A percentile compares a stretch with the other conserved stretches of the same genome.
Evolutionary conservation across 1,140 invertebrate genomes (phyloP).

Genomic region (Chrysomallon squamiferum): DNA sequence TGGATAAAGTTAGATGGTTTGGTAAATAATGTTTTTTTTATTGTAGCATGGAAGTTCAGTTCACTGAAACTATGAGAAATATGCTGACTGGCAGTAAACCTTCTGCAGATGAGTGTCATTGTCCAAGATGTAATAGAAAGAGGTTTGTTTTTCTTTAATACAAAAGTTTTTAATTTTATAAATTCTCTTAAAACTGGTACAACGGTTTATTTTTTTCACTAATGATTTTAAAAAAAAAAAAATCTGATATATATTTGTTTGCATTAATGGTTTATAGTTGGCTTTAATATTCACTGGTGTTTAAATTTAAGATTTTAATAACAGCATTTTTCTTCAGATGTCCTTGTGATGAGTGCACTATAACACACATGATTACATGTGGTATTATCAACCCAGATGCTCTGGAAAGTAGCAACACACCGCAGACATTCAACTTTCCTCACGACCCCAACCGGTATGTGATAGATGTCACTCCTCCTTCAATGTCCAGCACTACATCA

Average conservation of each 20-base stretch:
- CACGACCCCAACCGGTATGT: slow-evolving; percentile 52
- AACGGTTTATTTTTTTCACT: too few relatives aligned
- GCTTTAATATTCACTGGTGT: too few relatives aligned
- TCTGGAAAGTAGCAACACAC: slow-evolving; percentile 34
- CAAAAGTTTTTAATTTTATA: too few relatives aligned
- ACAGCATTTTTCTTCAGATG: too few relatives aligned
- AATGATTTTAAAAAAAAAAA: too few relatives aligned
- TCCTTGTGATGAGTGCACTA: slow-evolving; percentile 64
- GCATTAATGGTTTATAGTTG: too few relatives aligned
- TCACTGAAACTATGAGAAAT: slow-evolving; percentile 59
- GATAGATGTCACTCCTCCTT: slow-evolving; percentile 58
- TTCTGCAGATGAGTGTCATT: slow-evolving; percentile 47
- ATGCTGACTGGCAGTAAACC: slow-evolving; percentile 55
- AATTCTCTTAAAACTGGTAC: too few relatives aligned
- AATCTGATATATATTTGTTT: too few relatives aligned
- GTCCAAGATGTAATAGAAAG: slow-evolving; percentile 59
- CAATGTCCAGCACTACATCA: slow-evolving; percentile 59
- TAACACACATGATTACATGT: slow-evolving; percentile 63
- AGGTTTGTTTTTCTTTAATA: slow-evolving; percentile 30
- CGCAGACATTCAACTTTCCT: slow-evolving; percentile 40
- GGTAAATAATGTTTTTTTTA: too few relatives aligned
- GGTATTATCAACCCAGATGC: slow-evolving; percentile 60
- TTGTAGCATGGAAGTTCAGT: slow-evolving; percentile 52
- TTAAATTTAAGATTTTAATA: too few relatives aligned
- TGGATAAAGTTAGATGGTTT: too few relatives aligned